These are phyloP conservation scores for Phalacrocorax brasilianus DNA, from an alignment of 2,113 vertebrate species.

Conservation along the genomic window DNA sequence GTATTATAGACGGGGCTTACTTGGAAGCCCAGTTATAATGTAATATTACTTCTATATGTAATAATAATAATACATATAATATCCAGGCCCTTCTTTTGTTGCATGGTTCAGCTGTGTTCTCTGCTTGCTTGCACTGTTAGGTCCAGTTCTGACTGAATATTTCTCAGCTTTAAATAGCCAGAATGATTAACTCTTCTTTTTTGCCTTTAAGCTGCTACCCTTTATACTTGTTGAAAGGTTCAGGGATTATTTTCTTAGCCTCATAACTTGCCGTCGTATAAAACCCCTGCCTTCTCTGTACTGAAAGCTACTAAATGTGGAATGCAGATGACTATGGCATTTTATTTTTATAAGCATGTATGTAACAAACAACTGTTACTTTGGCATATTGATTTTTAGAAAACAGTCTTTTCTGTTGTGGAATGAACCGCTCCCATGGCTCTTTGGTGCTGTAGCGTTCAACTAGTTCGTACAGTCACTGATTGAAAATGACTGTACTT, in stretches of 20 bases:
- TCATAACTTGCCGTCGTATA: rapidly evolving
- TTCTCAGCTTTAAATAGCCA: background rate
- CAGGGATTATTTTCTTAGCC: background rate
- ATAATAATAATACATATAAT: background rate
- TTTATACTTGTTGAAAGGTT: background rate
- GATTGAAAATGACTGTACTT: background rate
- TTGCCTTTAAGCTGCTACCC: background rate
- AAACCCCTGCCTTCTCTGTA: background rate
- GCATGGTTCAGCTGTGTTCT: background rate
- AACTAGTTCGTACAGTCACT: background rate
- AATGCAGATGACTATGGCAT: background rate
- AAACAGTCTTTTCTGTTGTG: background rate
- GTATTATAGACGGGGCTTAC: rapidly evolving
- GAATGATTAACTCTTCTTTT: background rate
- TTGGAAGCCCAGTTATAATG: background rate
- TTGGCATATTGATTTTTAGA: background rate
- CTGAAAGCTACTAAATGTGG: background rate
- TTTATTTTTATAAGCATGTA: background rate
- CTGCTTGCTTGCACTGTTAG: background rate
- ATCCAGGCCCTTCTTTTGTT: background rate
- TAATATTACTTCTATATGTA: rapidly evolving
- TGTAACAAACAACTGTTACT: background rate
- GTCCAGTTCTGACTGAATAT: background rate
- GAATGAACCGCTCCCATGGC: rapidly evolving
- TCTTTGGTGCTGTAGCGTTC: background rate